phyloP scores from a whole-genome alignment of 2,113 vertebrate genomes.

The human region GRCh38 chr14:40871001-40871500 shows the following conservation, averaged over 20 bases:
- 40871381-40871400: neutral
- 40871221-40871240: neutral
- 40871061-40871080: neutral
- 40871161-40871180: neutral
- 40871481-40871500: neutral
- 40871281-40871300: neutral
- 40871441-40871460: neutral
- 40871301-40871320: neutral
- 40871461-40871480: neutral
- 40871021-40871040: neutral
- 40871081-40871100: neutral
- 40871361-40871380: neutral
- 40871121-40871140: neutral
- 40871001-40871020: neutral
- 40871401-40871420: neutral
- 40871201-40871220: neutral
- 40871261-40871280: neutral
- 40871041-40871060: neutral
- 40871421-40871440: neutral
- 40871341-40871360: neutral
- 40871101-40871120: neutral
- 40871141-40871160: neutral
- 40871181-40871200: neutral
- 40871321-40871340: neutral
- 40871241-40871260: neutral